phyloP scores from a whole-genome alignment of 2,888 invertebrate genomes.

The Ormyrus nitidulus region DNA sequence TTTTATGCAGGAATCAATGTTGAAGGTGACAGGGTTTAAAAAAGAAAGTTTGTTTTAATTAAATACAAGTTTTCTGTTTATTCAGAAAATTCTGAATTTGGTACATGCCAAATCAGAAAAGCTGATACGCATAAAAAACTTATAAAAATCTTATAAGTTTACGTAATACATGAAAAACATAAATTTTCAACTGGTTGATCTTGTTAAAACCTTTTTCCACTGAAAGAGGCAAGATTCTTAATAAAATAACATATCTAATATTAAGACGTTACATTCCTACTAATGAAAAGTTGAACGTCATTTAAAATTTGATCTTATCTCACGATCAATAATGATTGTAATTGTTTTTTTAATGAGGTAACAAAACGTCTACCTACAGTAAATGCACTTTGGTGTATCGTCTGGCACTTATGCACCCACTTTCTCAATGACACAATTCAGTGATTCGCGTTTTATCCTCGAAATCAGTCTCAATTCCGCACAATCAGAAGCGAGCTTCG shows the following conservation, averaged over 20 bases:
- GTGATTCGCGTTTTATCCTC: conserved; percentile 49
- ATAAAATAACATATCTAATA: conserved; percentile 47
- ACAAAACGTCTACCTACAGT: conserved; percentile 56
- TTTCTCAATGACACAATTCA: conserved; percentile 51
- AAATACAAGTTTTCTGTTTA: conserved; percentile 50
- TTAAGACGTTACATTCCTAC: conserved; percentile 32
- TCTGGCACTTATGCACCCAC: conserved; percentile 56
- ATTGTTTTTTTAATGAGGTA: conserved; percentile 51
- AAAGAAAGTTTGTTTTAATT: conserved; percentile 22
- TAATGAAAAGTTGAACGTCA: conserved; percentile 36
- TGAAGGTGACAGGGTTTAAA: conserved; percentile 3
- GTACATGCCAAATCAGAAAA: conserved; percentile 49
- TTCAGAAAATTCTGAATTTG: conserved; percentile 45
- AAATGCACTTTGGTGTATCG: conserved; percentile 59
- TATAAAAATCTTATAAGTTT: conserved; percentile 55
- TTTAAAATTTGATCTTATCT: conserved; percentile 48
- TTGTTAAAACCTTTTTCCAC: conserved; percentile 52
- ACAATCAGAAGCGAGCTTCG: conserved; percentile 51
- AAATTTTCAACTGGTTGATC: conserved; percentile 34
- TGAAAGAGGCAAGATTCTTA: conserved; percentile 54
- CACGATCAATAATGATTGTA: conserved; percentile 41
- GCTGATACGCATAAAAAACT: conserved; percentile 52
- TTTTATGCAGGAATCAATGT: not conserved
- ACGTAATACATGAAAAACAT: conserved; percentile 50
- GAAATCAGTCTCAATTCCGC: conserved; percentile 56